Evolutionary conservation across 2,113 vertebrate species (phyloP), one percentile per base, ranked within the genome.

Genomic region (Electrona antarctica): DNA sequence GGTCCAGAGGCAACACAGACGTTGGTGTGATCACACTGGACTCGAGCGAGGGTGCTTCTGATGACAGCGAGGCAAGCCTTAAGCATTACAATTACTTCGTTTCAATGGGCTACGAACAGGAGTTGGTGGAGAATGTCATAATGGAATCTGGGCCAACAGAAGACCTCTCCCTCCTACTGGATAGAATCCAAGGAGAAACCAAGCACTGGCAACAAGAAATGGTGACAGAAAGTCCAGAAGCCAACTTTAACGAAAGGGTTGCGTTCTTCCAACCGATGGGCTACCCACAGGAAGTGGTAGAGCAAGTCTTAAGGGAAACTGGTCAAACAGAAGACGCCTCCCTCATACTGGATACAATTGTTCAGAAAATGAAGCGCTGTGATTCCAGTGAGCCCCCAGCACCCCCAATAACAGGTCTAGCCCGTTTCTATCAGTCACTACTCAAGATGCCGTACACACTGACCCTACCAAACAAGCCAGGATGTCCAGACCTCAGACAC

Each of bases 251-350:
- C 62, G 97, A 97, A 85, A 91, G 98, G 64, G 97, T 99, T 14
- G 98, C 98, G 77, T 99, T 99, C 76, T 98, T 99, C 90, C 33
- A 41, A 41, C 97, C 96, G 58, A 99, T 99, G 98, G 98, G 98
- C 9, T 99, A 99, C 89, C 94, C 94, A 45, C 93, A 96, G 85
- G 93, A 94, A 59, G 94, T 98, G 79, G 96, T 99, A 48, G 95
- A 97, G 78, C 95, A 95, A 14, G 95, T 98, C 33, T 95, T 99
- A 69, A 86, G 83, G 77, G 91, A 93, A 14, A 94, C 93, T 0
- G 96, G 97, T 49, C 95, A 96, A 69, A 94, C 92, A 0, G 94
- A 94, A 57, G 98, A 99, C 56, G 96, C 98, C 0, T 94, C 98
- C 74, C 86, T 93, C 3, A 77, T 99, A 15, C 89, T 99, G 63